Evolutionary conservation across 2,888 invertebrate species (phyloP), one percentile per base, ranked within the genome.

Genomic region (Philonicus albiceps): DNA sequence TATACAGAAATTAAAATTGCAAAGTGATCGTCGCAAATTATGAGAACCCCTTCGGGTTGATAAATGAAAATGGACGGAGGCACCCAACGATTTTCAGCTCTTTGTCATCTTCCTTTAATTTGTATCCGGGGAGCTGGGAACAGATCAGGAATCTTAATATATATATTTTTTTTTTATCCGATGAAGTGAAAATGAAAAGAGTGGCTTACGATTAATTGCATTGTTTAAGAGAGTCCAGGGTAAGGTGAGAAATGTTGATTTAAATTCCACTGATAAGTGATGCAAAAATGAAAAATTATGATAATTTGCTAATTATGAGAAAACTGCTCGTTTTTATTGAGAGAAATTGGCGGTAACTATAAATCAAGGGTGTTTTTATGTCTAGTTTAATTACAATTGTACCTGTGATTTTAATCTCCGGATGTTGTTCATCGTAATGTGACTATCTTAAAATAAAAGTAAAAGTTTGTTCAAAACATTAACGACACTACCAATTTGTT

Each of bases 1-100:
- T 37, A 34, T 64, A 37, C 53, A 34, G 55, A 81, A 81, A 81
- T 81, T 81, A 81, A 81, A 81, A 81, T 81, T 81, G 81, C 81
- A 81, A 81, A 81, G 64, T 81, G 64, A 81, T 81, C 53, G 64
- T 64, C 81, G 55, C 22, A 55, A 81, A 81, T 81, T 64, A 81
- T 81, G 81, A 64, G 81, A 81, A 34, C 34, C 34, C 19, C 34
- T 43, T 55, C 37, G 55, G 1, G 5, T 34, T 34, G 81, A 81
- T 81, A 81, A 81, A 81, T 81, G 64, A n/a, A 81, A 22, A 49
- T 43, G 27, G 78, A 49, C 81, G 19, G 55, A 27, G 64, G 64
- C 49, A 80, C 8, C 16, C 53, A n/a, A n/a, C 30, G 80, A 80
- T 53, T 53, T n/a, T 80, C 16, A 53, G 13, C 37, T 55, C 19